Base-by-base conservation (phyloP, 2,888 invertebrate species). In the Thecophora atra region DNA sequence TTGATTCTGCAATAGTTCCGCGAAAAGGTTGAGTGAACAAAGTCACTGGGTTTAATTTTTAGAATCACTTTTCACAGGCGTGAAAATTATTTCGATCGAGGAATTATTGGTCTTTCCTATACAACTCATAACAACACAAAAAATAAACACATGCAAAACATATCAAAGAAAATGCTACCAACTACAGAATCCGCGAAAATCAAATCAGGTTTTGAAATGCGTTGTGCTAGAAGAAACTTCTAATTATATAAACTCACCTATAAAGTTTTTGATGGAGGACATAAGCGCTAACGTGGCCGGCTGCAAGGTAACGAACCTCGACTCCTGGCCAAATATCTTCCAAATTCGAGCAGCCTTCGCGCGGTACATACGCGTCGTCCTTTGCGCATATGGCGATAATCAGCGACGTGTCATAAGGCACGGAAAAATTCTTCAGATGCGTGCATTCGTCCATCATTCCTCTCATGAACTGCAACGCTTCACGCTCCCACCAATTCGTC, bases 381-480 rank as follows among this genome's bases (percentile, higher is more conserved):
- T 91, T 91, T 0, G 98, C 98, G 81, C 94, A 93, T 1, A 99
- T 93, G 21, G 96, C 94, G 87, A 96, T 97, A 73, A 97, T 94
- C 67, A 98, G 88, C 13, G 93, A 92, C 0, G 98, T 94, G 82
- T 99, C 98, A 66, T 91, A 91, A 0, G 94, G 94, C 19, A 92
- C 88, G 2, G 96, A 93, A 83, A 97, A 99, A 87, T 98, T 97
- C 77, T 92, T 94, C 54, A 99, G 88, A 87, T 98, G 98, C 0
- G 99, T 99, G 84, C 97, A 99, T 86, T 99, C 98, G 83, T 99
- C 99, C 99, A 99, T 99, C 78, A 99, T 92, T 0, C 98, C 97
- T 65, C 95, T 89, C 98, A 99, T 98, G 83, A 99, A 98, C 87
- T 95, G 94, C 70, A 95, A 80, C 0, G 95, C 94, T 86, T 96